These are phyloP conservation scores for Pristionchus fissidentatus DNA, from an alignment of 2,888 invertebrate genomes.

Conservation along the genomic window DNA sequence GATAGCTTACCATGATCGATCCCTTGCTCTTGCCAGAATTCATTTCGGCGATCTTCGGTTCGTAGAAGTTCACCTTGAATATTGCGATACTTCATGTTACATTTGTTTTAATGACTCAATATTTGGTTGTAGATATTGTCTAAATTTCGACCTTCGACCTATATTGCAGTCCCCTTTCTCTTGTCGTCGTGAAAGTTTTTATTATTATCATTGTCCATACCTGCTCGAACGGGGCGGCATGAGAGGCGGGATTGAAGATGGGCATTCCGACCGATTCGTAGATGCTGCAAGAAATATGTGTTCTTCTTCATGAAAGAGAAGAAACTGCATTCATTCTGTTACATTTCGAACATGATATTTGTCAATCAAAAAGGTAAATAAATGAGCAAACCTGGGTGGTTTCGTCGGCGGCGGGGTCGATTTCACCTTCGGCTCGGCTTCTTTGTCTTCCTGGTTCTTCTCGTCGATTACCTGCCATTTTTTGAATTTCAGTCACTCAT, in stretches of 20 bases:
- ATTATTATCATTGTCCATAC: neutral
- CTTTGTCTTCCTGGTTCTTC: slow-evolving; percentile 32
- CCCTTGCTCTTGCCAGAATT: slow-evolving; percentile 67
- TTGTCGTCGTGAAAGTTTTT: no score
- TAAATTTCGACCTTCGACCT: neutral
- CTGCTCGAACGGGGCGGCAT: slow-evolving; percentile 43
- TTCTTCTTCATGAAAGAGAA: no score
- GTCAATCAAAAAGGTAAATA: neutral
- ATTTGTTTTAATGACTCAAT: neutral
- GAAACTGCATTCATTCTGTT: neutral
- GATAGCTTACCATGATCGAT: slow-evolving; percentile 72
- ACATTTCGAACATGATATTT: neutral
- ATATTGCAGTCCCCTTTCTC: no score
- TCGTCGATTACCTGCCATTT: slow-evolving; percentile 44
- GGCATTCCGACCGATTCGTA: slow-evolving; percentile 65
- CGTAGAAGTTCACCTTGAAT: slow-evolving; percentile 58
- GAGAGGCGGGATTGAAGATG: slow-evolving; percentile 56
- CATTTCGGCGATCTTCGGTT: slow-evolving; percentile 75
- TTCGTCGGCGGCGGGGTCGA: slow-evolving; percentile 51
- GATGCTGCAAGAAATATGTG: slow-evolving; percentile 51
- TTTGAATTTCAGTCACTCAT: neutral
- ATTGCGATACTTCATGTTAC: neutral
- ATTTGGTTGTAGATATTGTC: neutral
- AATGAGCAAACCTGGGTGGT: slow-evolving; percentile 52
- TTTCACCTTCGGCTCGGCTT: slow-evolving; percentile 6